Evolutionary conservation across 2,797 vertebrate genomes (phyloP).

Genomic region (Buceros bicornis): DNA sequence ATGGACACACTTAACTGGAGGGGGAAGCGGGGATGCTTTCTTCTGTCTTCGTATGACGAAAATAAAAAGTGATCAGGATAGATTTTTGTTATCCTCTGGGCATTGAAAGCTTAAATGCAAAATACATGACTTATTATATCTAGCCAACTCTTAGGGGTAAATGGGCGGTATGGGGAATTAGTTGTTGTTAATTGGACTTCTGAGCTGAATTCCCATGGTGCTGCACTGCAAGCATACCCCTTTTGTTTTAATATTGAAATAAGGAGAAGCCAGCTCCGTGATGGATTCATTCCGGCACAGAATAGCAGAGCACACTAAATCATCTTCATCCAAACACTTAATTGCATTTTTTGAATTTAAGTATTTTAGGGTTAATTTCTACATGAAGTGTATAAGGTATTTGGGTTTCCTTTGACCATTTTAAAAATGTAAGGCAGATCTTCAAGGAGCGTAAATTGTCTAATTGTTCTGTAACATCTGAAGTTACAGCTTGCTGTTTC

Average conservation of each 20-base stretch:
- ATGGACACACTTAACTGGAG: slow-evolving; percentile 51
- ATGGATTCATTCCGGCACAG: slow-evolving; percentile 35
- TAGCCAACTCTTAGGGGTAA: slow-evolving; percentile 69
- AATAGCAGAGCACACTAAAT: slow-evolving; percentile 24
- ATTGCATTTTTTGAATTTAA: slow-evolving; percentile 26
- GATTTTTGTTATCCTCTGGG: slow-evolving; percentile 80
- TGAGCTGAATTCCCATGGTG: slow-evolving; percentile 78
- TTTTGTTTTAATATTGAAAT: slow-evolving; percentile 81
- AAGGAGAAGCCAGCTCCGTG: slow-evolving; percentile 50
- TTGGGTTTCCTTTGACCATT: neutral
- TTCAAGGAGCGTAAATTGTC: neutral
- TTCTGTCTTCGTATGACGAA: slow-evolving; percentile 72
- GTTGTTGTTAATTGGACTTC: slow-evolving; percentile 83
- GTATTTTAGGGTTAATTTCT: slow-evolving; percentile 15
- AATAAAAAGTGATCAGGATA: slow-evolving; percentile 80
- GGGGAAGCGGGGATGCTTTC: slow-evolving; percentile 58
- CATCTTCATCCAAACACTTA: slow-evolving; percentile 31
- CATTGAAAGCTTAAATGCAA: slow-evolving; percentile 79
- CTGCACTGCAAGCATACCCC: slow-evolving; percentile 68
- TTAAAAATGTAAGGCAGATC: neutral
- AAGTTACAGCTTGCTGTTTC: neutral
- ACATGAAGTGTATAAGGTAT: neutral
- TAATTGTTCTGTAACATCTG: neutral
- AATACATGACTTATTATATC: slow-evolving; percentile 75
- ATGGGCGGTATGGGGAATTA: slow-evolving; percentile 78